Evolutionary conservation across 2,888 invertebrate species (phyloP).

Genomic region (Macaria notata): DNA sequence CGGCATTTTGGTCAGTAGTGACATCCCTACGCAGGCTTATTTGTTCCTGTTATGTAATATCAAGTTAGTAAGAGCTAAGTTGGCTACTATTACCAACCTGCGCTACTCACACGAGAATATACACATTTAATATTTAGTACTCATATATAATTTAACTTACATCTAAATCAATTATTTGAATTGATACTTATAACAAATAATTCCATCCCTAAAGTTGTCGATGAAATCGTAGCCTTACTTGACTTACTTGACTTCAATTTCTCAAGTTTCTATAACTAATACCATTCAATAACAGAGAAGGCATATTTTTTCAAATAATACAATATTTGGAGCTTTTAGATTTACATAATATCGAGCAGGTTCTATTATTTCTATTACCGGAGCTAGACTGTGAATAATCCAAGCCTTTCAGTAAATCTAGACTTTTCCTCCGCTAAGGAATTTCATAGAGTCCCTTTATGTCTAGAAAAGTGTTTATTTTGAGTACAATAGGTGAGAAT

Average conservation of each 20-base stretch:
- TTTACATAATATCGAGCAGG: constrained; percentile 13
- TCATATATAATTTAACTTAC: too few relatives aligned
- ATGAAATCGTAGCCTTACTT: too few relatives aligned
- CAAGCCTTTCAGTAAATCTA: not conserved
- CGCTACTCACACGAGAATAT: too few relatives aligned
- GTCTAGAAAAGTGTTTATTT: constrained; percentile 2
- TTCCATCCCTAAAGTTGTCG: too few relatives aligned
- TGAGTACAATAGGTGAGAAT: not conserved
- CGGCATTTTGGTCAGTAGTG: too few relatives aligned
- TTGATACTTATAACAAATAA: too few relatives aligned
- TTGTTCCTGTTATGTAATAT: constrained; percentile 2
- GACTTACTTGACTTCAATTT: too few relatives aligned
- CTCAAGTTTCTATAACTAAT: too few relatives aligned
- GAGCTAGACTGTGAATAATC: not conserved
- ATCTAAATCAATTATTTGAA: too few relatives aligned
- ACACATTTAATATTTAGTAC: too few relatives aligned
- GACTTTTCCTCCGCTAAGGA: constrained; percentile 1
- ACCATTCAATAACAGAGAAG: too few relatives aligned
- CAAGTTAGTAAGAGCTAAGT: constrained; percentile 11
- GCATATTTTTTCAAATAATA: too few relatives aligned
- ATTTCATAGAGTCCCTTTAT: not conserved
- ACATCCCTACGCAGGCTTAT: not conserved
- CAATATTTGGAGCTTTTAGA: not conserved
- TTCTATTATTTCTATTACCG: constrained; percentile 5
- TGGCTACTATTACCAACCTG: not conserved